Evolutionary conservation across 2,113 vertebrate genomes (phyloP).

Genomic region (Loxodonta africana): DNA sequence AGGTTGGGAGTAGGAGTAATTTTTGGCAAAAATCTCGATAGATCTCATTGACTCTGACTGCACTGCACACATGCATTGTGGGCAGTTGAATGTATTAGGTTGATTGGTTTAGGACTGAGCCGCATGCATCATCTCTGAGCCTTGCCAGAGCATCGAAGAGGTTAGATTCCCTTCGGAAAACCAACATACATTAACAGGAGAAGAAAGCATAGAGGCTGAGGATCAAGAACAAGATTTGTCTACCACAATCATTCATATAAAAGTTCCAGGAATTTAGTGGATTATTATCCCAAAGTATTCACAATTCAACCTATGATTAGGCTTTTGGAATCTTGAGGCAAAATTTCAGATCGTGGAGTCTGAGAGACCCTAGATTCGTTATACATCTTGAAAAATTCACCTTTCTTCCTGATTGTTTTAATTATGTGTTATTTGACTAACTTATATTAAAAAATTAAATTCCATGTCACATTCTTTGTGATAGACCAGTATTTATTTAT

Average conservation of each 20-base stretch:
- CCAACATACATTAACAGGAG: not conserved
- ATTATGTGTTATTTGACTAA: constrained; percentile 40
- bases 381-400: not conserved
- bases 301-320: not conserved
- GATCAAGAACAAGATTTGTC: not conserved
- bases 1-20: not conserved
- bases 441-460: constrained; percentile 3
- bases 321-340: constrained; percentile 55
- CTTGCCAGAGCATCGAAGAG: not conserved
- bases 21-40: not conserved
- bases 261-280: constrained; percentile 2
- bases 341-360: not conserved
- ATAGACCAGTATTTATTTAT: not conserved
- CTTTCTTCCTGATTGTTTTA: constrained; percentile 52
- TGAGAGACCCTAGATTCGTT: not conserved
- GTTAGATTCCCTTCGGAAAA: constrained; percentile 22
- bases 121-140: not conserved
- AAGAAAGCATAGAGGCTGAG: not conserved
- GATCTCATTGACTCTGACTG: not conserved
- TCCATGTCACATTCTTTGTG: not conserved
- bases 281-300: not conserved
- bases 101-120: not conserved
- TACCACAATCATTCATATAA: not conserved
- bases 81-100: not conserved
- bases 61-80: not conserved